phyloP scores from a whole-genome alignment of 2,888 invertebrate genomes.

The Gordius sp. region DNA sequence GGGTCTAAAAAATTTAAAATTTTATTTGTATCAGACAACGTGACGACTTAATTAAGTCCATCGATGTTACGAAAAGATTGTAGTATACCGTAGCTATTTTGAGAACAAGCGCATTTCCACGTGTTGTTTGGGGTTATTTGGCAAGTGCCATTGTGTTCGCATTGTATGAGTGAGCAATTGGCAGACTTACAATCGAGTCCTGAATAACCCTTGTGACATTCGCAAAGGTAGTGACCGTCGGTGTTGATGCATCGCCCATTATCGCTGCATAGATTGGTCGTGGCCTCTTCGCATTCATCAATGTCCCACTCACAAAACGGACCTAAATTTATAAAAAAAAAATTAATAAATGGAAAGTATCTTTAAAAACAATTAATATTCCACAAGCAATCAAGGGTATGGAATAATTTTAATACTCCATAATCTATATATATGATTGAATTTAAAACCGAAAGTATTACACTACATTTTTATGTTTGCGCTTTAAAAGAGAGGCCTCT shows the following conservation, averaged over 20 bases:
- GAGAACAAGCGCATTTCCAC: background rate
- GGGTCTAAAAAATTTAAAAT: background rate
- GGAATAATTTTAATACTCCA: too few relatives aligned
- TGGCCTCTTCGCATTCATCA: background rate
- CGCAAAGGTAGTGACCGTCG: slow-evolving; percentile 72
- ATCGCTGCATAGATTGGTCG: slow-evolving; percentile 49
- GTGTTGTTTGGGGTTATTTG: background rate
- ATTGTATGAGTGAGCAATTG: slow-evolving; percentile 4
- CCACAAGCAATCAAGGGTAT: too few relatives aligned
- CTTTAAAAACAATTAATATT: too few relatives aligned
- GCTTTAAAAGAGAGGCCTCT: too few relatives aligned
- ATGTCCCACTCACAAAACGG: background rate
- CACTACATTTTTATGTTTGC: too few relatives aligned
- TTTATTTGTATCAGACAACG: too few relatives aligned
- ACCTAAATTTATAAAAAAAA: slow-evolving; percentile 3
- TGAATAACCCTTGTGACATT: slow-evolving; percentile 62
- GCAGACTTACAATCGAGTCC: slow-evolving; percentile 59
- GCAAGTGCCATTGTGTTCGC: slow-evolving; percentile 6
- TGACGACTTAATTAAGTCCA: too few relatives aligned
- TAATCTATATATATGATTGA: too few relatives aligned
- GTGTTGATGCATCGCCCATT: slow-evolving; percentile 74
- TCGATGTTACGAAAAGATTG: too few relatives aligned
- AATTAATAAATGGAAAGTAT: background rate
- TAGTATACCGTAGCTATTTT: slow-evolving; percentile 7
- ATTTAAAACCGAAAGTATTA: too few relatives aligned